Base-by-base conservation (phyloP, 2,113 vertebrate species). In the Salvelinus sp. region DNA sequence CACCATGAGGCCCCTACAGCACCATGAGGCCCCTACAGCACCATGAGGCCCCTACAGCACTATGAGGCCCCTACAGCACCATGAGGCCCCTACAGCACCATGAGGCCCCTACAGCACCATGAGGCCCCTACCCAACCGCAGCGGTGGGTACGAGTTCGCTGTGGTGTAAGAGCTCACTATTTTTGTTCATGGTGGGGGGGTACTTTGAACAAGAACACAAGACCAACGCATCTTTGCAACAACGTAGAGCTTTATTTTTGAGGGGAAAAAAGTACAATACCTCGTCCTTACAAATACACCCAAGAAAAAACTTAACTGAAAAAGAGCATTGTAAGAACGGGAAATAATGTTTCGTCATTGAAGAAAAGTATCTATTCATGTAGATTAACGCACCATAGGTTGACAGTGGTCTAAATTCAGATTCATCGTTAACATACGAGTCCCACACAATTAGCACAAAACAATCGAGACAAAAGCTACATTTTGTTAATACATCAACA, bases 161-260 rank as follows among this genome's bases (percentile, higher is more conserved):
- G 13, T 54, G 14, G 4, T 6, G 16, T 16, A 3, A 18, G 50
- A 3, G 4, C 4, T 54, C 16, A 44, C 38, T 38, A 28, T 69
- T 2, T 69, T 6, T 20, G 13, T 23, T 23, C 7, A 6, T 23
- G 28, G 9, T 9, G 23, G 20, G 2, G 38, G 6, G 30, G 38
- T 20, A 69, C 7, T 13, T 47, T 2, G 3, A 12, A 69, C 9
- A 25, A 69, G 20, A 22, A 69, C 20, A 22, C 10, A 69, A 48
- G n/a, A n/a, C 9, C 5, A 60, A n/a, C 16, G 30, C 22, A 10
- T 66, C 54, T 82, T 82, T 83, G 71, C 76, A 79, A 74, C 79
- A 82, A 81, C 63, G 62, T 82, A 84, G 20, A 83, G 25, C 76
- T 88, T 90, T 88, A 87, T 86, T 88, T 86, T 75, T 82, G 82